Conservation (phyloP, 2,888 invertebrate genomes). For the Amphipyra berbera region DNA sequence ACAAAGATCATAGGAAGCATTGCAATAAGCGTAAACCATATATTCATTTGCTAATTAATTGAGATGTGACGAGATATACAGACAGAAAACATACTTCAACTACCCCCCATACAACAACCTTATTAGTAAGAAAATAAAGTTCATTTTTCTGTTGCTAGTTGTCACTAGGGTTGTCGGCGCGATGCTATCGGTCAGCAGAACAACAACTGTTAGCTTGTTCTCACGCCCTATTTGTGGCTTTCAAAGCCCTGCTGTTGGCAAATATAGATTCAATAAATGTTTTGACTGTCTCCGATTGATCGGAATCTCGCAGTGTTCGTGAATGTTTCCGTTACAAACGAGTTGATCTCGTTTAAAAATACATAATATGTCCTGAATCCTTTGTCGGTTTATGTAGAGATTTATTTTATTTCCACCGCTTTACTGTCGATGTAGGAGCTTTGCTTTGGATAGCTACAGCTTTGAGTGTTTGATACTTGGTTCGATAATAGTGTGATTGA, state of each 20-base stretch:
- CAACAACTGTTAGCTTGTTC: slow-evolving; percentile 75
- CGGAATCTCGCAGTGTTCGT: slow-evolving; percentile 24
- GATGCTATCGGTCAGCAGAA: slow-evolving; percentile 66
- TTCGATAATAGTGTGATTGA: too few relatives aligned
- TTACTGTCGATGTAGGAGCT: background rate
- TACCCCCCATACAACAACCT: slow-evolving; percentile 45
- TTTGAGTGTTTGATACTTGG: slow-evolving; percentile 4
- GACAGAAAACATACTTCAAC: slow-evolving; percentile 52
- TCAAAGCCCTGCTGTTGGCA: slow-evolving; percentile 68
- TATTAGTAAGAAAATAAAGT: slow-evolving; percentile 61
- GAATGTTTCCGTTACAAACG: slow-evolving; percentile 18
- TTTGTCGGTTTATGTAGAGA: slow-evolving; percentile 17
- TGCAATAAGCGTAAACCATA: slow-evolving; percentile 64
- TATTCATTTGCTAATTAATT: slow-evolving; percentile 78
- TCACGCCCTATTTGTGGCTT: slow-evolving; percentile 79
- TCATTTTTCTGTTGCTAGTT: slow-evolving; percentile 51
- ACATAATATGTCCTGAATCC: slow-evolving; percentile 9
- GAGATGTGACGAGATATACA: slow-evolving; percentile 73
- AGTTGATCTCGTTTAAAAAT: slow-evolving; percentile 24
- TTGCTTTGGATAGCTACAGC: too few relatives aligned
- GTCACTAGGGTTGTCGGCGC: slow-evolving; percentile 59
- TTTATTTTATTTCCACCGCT: slow-evolving; percentile 20
- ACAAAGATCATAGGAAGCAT: slow-evolving; percentile 67
- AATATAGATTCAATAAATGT: slow-evolving; percentile 68
- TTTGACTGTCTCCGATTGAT: slow-evolving; percentile 63